Base-by-base conservation (phyloP, 2,797 vertebrate genomes). In the Clamator glandarius region DNA sequence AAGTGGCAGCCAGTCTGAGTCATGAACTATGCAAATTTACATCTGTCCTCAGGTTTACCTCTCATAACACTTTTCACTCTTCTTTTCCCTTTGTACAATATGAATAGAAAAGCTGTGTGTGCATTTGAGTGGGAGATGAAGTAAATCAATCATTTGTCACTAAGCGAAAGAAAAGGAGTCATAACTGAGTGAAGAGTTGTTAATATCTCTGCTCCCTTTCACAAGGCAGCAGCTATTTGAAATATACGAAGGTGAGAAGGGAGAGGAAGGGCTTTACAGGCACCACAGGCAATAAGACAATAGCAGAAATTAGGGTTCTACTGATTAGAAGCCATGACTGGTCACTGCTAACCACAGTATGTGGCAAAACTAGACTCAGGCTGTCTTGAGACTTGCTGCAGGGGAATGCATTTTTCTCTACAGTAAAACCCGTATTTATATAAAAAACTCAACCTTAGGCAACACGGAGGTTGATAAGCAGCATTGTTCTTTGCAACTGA, bases 131-230 rank as follows among this genome's bases (percentile, higher is more conserved):
- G n/a, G 55, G 33, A 20, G 15, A 73, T 64, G 33, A 87, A 75
- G 29, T 20, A 88, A 92, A 90, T 91, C 81, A 87, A 67, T 89
- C 75, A 75, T 54, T 93, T 91, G 82, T 80, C 78, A 74, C 21
- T 84, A 66, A 84, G 17, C 19, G 83, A 59, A 92, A 92, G 13
- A 33, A 84, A 91, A 84, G 55, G 3, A 90, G 66, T 78, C 87
- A 81, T 46, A 92, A 62, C 44, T 51, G 51, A 89, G 44, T 58
- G 50, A 84, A 69, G 9, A 29, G 33, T 41, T 93, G 54, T 61
- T 91, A 75, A 72, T 81, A 95, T 81, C 50, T 83, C 55, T 25
- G 42, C 31, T 76, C 5, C 11, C 20, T 21, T 72, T 75, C 76
- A 29, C 44, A 94, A 91, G 17, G 46, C 42, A 86, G 66, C 21